A percentile compares a stretch with the other conserved stretches of the same genome.
Evolutionary conservation across 2,888 invertebrate genomes (phyloP).

Genomic region (Eristalis tenax): DNA sequence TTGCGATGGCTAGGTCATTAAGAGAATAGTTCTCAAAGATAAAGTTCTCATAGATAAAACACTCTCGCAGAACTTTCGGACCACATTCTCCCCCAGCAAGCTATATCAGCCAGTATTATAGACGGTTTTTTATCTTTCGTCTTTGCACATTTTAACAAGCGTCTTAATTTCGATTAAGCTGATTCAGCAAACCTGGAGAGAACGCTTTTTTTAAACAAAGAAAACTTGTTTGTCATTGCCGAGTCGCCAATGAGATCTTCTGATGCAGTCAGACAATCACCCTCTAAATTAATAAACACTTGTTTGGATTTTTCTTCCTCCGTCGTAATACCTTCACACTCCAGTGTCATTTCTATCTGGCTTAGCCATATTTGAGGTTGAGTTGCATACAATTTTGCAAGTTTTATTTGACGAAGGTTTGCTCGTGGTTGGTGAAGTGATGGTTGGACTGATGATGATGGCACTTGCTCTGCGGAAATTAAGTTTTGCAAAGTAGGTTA

Average conservation of each 20-base stretch:
- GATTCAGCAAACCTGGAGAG: conserved; percentile 6
- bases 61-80: conserved; percentile 3
- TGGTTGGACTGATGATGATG: no score
- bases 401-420: no score
- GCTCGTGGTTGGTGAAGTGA: no score
- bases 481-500: no score
- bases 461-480: no score
- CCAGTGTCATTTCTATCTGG: no score
- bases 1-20: not conserved
- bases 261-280: not conserved
- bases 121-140: not conserved
- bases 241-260: not conserved
- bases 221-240: conserved; percentile 1
- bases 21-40: conserved; percentile 15
- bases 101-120: not conserved
- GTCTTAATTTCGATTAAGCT: not conserved
- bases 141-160: conserved; percentile 3
- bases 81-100: not conserved
- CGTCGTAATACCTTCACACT: no score
- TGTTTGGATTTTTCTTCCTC: no score
- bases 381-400: no score
- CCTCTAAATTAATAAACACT: no score
- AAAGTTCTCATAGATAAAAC: not conserved
- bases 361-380: no score
- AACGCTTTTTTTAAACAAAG: no score